Conservation (phyloP, 2,888 invertebrate genomes). For the Parapristionchus giblindavisi region DNA sequence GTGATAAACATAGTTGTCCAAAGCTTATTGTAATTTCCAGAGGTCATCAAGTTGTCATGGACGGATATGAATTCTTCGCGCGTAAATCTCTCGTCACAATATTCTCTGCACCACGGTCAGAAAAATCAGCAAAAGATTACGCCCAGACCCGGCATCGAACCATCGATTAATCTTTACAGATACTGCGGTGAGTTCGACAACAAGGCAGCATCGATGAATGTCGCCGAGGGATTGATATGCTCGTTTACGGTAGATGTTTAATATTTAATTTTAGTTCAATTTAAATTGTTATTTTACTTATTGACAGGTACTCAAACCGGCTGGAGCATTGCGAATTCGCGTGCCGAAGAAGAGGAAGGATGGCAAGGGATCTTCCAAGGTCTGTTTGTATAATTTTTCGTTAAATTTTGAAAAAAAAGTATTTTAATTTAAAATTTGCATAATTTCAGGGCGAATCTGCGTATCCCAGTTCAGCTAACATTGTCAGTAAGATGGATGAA, state of each 20-base stretch:
- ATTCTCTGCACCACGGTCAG: constrained; percentile 48
- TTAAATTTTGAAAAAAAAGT: too few species aligned
- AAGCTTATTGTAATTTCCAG: constrained; percentile 27
- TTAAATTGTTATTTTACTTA: too few species aligned
- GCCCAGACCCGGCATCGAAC: constrained; percentile 66
- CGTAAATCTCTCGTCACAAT: constrained; percentile 46
- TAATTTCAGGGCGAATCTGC: too few species aligned
- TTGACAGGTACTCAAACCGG: constrained; percentile 32
- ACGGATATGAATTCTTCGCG: constrained; percentile 51
- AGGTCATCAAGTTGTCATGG: constrained; percentile 46
- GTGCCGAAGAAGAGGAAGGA: constrained; percentile 26
- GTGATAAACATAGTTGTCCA: not conserved
- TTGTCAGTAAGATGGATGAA: too few species aligned
- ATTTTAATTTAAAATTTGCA: too few species aligned
- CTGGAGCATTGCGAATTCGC: constrained; percentile 7
- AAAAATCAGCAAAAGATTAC: constrained; percentile 17
- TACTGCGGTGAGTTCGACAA: constrained; percentile 58
- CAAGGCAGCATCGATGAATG: constrained; percentile 51
- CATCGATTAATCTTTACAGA: constrained; percentile 47
- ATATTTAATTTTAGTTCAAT: too few species aligned
- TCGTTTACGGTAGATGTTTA: constrained; percentile 17
- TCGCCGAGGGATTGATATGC: constrained; percentile 41
- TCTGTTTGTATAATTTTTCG: too few species aligned
- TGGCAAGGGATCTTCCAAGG: too few species aligned
- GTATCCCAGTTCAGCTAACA: too few species aligned